Evolutionary conservation across 2,888 invertebrate species (phyloP), one percentile per base, ranked within the genome.

Genomic region (Tipula confusa): DNA sequence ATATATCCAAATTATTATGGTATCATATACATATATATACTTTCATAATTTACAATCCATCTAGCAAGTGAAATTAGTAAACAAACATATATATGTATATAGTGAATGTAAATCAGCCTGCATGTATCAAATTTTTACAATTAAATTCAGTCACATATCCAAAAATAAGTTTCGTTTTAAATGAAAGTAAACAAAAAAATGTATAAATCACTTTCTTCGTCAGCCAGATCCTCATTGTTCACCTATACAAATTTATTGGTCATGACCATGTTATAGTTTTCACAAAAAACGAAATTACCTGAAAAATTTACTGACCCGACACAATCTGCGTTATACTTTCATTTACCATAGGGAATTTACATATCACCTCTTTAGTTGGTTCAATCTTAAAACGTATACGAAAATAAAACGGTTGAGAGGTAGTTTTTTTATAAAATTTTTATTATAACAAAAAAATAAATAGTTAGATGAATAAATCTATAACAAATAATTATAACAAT

Each of bases 101-200:
- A 18, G 48, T 11, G 64, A 64, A 64, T 64, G 24, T 64, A 64
- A 64, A 64, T 64, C 64, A 64, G 64, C 64, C 64, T 24, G 64
- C 64, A 64, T 64, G 24, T 64, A 64, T 64, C 64, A 18, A 64
- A 64, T 64, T 64, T 64, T 64, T 24, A 18, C 24, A 7, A 64
- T 64, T 64, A 64, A 64, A 64, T 64, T 64, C 64, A 24, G 64
- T 64, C 64, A 64, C 24, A 64, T 64, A 64, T 24, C 64, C 64
- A 64, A 64, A 64, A 24, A 64, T 13, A 24, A 24, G 11, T 24
- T 64, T 9, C 11, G 9, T 24, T 64, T 24, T 9, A 64, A 64
- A 64, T 64, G 64, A 64, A 64, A 64, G 64, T 64, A 64, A 64
- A n/a, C n/a, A n/a, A n/a, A n/a, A n/a, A 64, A 64, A 64, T 64